phyloP scores from a whole-genome alignment of 2,888 invertebrate genomes.

The Dione juno region DNA sequence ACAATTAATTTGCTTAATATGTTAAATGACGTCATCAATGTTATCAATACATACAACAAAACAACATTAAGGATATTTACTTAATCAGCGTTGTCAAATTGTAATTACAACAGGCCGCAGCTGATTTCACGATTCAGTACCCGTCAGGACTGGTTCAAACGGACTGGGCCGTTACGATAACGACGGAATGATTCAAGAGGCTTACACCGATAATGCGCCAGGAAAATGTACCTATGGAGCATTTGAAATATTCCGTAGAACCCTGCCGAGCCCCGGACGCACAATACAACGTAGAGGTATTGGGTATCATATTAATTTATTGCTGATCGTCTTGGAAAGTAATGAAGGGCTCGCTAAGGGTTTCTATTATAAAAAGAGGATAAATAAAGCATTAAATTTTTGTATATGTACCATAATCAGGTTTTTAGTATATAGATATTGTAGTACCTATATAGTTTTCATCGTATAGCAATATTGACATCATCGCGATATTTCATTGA shows the following conservation, averaged over 20 bases:
- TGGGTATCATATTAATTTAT: slow-evolving; percentile 4
- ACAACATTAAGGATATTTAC: not conserved
- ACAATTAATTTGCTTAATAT: not conserved
- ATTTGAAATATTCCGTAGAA: slow-evolving; percentile 17
- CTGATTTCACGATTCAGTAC: slow-evolving; percentile 36
- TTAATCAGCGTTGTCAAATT: slow-evolving; percentile 13
- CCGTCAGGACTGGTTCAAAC: slow-evolving; percentile 27
- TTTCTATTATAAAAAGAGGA: not conserved
- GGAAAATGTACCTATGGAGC: slow-evolving; percentile 30
- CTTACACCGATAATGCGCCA: slow-evolving; percentile 34
- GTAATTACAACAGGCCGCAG: slow-evolving; percentile 15
- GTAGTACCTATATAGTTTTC: too few relatives aligned
- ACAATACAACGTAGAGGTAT: not conserved
- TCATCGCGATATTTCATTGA: too few relatives aligned
- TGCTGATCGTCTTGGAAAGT: slow-evolving; percentile 17
- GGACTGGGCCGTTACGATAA: slow-evolving; percentile 30
- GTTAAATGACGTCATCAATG: not conserved
- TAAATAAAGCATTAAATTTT: slow-evolving; percentile 4
- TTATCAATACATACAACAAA: not conserved
- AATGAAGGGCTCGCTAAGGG: slow-evolving; percentile 9
- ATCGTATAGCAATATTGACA: too few relatives aligned
- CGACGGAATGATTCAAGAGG: slow-evolving; percentile 34
- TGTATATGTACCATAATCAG: not conserved
- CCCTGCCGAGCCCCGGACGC: not conserved
- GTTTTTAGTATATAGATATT: not conserved